Conservation (phyloP, 2,797 vertebrate genomes). For the Streptopelia turtur region DNA sequence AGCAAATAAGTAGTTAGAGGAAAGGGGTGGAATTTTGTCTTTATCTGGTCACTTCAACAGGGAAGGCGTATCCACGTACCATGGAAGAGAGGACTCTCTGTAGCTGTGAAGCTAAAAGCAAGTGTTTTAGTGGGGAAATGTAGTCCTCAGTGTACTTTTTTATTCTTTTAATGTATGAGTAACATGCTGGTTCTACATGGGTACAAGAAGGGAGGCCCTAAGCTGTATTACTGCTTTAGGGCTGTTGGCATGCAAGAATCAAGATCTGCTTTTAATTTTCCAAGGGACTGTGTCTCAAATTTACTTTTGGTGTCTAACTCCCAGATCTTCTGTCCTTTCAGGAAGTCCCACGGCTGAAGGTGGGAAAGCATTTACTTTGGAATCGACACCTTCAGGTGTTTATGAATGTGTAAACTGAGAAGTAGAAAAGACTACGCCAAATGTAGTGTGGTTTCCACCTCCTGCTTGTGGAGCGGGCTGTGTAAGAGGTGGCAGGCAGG, state of each 20-base stretch:
- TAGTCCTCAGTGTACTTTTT: not conserved
- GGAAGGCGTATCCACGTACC: not conserved
- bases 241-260: constrained; percentile 4
- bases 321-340: constrained; percentile 2
- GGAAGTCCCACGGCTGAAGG: not conserved
- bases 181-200: not conserved
- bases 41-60: not conserved
- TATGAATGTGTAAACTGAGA: constrained; percentile 12
- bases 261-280: constrained; percentile 54
- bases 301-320: not conserved
- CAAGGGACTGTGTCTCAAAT: not conserved
- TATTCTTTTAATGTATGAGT: not conserved
- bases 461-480: not conserved
- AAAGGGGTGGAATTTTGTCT: constrained; percentile 16
- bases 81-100: not conserved
- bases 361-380: constrained; percentile 47
- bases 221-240: not conserved
- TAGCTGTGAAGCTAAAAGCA: not conserved
- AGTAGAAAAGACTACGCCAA: not conserved
- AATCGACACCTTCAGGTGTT: not conserved
- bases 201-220: not conserved
- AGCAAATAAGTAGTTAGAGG: constrained; percentile 59
- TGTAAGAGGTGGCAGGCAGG: not conserved
- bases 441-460: not conserved
- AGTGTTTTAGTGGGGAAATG: not conserved